Percentiles rank a stretch among this genome's conserved stretches.
These are phyloP conservation scores for Lithosia quadra DNA, from an alignment of 2,888 invertebrate species.

Conservation along the genomic window DNA sequence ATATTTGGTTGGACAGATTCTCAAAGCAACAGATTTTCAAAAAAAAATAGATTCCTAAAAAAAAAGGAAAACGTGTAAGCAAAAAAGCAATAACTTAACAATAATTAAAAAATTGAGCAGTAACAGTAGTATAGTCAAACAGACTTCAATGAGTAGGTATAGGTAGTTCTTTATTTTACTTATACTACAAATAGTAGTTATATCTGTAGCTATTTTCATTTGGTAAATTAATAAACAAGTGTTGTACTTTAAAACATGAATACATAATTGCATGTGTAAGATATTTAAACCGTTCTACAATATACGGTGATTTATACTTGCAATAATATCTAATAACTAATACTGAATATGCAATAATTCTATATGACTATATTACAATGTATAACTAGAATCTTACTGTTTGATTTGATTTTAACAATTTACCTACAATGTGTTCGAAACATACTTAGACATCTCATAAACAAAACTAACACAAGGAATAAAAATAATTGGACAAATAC, in stretches of 20 bases:
- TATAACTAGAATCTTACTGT: not conserved
- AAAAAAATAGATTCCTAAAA: too few species aligned
- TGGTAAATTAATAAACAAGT: not conserved
- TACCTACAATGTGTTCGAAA: too few species aligned
- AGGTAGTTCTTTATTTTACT: too few species aligned
- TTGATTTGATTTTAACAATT: too few species aligned
- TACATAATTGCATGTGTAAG: not conserved
- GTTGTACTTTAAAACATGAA: not conserved
- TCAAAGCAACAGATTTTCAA: not conserved
- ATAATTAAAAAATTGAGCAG: too few species aligned
- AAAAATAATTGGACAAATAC: too few species aligned
- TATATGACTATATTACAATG: not conserved
- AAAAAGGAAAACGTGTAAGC: too few species aligned
- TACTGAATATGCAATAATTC: not conserved
- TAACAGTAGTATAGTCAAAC: too few species aligned
- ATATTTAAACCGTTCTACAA: not conserved
- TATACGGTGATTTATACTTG: not conserved
- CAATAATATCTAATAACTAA: not conserved
- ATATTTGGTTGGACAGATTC: not conserved
- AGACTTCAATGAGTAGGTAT: too few species aligned
- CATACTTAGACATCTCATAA: too few species aligned
- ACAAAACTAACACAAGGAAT: too few species aligned
- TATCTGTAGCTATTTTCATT: not conserved
- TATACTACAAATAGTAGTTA: not conserved
- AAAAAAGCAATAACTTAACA: too few species aligned